These are phyloP conservation scores for Trachelus tabidus DNA, from an alignment of 2,888 invertebrate species.

Conservation along the genomic window DNA sequence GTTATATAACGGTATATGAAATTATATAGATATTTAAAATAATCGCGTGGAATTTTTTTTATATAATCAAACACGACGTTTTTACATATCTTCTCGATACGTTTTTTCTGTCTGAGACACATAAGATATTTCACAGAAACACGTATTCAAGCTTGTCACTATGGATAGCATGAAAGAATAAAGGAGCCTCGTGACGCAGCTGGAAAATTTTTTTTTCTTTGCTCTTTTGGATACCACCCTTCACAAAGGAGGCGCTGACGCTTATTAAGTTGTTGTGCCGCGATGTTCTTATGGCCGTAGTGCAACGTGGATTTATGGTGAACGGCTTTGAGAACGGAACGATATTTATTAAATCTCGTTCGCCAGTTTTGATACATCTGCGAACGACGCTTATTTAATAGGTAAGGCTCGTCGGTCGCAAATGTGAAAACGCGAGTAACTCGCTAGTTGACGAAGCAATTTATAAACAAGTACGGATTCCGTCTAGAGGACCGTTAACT, in stretches of 20 bases:
- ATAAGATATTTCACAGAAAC: not conserved
- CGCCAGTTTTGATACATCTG: not conserved
- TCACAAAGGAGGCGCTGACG: not conserved
- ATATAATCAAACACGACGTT: not conserved
- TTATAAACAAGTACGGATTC: not conserved
- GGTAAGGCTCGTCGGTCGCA: not conserved
- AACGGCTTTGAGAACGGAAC: not conserved
- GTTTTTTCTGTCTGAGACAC: not conserved
- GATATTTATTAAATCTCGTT: not conserved
- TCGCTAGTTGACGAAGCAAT: not conserved
- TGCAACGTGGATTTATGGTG: not conserved
- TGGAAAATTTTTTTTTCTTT: not conserved
- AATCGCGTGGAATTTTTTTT: not conserved
- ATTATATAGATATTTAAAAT: not conserved
- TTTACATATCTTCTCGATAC: not conserved
- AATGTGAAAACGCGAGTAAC: not conserved
- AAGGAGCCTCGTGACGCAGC: not conserved
- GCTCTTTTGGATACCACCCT: not conserved
- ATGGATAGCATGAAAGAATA: not conserved
- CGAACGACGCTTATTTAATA: not conserved
- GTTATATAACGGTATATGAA: not conserved
- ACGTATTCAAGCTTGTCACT: not conserved
- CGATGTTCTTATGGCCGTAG: not conserved
- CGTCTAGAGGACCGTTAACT: not conserved
- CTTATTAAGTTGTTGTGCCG: not conserved